These are phyloP conservation scores for Paramormyrops kingsleyae DNA, from an alignment of 2,113 vertebrate genomes.

Conservation along the genomic window DNA sequence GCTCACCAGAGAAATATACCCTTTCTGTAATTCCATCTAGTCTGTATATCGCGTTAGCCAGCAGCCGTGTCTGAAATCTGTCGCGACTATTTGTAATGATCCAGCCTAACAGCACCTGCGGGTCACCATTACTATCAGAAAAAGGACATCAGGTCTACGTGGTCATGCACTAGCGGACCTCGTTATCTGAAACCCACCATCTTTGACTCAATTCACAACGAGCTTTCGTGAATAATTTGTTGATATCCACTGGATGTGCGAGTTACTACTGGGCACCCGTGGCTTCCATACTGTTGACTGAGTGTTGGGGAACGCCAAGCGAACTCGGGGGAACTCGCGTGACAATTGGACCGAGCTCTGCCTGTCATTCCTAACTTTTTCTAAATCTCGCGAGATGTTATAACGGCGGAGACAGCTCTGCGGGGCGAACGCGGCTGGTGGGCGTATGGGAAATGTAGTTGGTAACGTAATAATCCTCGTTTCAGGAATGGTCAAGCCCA, in stretches of 20 bases:
- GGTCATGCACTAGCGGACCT: background rate
- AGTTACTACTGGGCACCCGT: background rate
- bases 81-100: background rate
- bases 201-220: slow-evolving; percentile 9
- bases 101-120: background rate
- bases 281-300: background rate
- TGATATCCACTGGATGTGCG: too few relatives aligned
- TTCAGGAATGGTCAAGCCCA: background rate
- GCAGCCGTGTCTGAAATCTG: background rate
- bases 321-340: background rate
- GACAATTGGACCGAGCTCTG: slow-evolving; percentile 5
- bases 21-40: background rate
- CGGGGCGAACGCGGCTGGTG: background rate
- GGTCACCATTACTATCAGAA: background rate
- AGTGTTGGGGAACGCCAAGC: too few relatives aligned
- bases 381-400: slow-evolving; percentile 7
- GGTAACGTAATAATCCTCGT: background rate
- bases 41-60: background rate
- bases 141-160: too few relatives aligned
- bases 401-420: background rate
- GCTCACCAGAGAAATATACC: background rate
- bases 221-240: background rate
- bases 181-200: slow-evolving; percentile 16
- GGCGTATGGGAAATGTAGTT: slow-evolving; percentile 1
- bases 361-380: background rate